These are phyloP conservation scores for Tetrapedia diversipes DNA, from an alignment of 2,888 invertebrate species.

Conservation along the genomic window DNA sequence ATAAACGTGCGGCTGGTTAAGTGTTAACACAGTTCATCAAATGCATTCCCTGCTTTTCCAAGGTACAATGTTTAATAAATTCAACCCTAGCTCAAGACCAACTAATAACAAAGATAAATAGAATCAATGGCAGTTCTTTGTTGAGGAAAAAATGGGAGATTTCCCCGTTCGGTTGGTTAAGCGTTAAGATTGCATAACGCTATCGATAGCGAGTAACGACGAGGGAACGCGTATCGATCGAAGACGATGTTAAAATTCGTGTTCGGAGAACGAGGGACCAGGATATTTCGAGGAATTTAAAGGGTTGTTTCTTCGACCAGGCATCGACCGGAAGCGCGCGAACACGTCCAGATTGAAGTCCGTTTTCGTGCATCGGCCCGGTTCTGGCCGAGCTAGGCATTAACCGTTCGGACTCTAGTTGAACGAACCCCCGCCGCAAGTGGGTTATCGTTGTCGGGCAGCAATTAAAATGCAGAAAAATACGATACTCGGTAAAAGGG, in stretches of 20 bases:
- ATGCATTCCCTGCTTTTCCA: too few species aligned
- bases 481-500: too few species aligned
- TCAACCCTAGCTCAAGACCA: too few species aligned
- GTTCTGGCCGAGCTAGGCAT: slow-evolving; percentile 3
- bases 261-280: slow-evolving; percentile 14
- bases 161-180: too few species aligned
- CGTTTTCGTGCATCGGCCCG: slow-evolving; percentile 7
- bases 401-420: background rate
- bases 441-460: slow-evolving; percentile 1
- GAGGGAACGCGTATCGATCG: slow-evolving; percentile 45
- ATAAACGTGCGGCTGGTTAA: too few species aligned
- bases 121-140: too few species aligned
- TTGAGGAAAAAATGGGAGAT: too few species aligned
- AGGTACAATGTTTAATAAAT: too few species aligned
- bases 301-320: slow-evolving; percentile 36
- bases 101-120: too few species aligned
- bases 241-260: slow-evolving; percentile 27
- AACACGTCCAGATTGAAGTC: slow-evolving; percentile 41
- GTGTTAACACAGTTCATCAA: too few species aligned
- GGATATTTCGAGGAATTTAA: slow-evolving; percentile 48
- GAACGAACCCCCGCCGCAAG: slow-evolving; percentile 15
- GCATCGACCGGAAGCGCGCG: slow-evolving; percentile 15
- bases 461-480: too few species aligned
- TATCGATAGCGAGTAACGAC: slow-evolving; percentile 28
- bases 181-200: slow-evolving; percentile 54